Base-by-base conservation (phyloP, 2,888 invertebrate genomes). In the Habrosyne pyritoides region DNA sequence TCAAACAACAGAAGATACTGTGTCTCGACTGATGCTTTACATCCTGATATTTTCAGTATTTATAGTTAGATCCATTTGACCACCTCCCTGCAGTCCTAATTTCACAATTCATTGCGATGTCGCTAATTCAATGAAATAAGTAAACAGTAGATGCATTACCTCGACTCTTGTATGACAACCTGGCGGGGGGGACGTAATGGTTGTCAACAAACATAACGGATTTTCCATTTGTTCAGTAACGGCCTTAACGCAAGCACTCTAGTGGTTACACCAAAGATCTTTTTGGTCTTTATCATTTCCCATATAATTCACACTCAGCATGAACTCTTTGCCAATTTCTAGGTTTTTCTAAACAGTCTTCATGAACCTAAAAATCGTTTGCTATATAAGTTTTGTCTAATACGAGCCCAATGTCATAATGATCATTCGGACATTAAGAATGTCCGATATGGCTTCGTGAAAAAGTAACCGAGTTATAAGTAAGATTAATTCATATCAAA, bases 101-200 rank as follows among this genome's bases (percentile, higher is more conserved):
- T 87, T 84, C 89, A 81, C 84, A 89, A 87, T 83, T 71, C 81
- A 79, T 81, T 79, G 80, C 76, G 81, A 79, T 87, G 87, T 86
- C 87, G 87, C 83, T 86, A 90, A 89, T 85, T 89, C 81, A 82
- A 89, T 89, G 89, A 90, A 88, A 90, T 89, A 87, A 83, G 91
- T 87, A 91, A 92, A 91, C 86, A 91, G 77, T 82, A 76, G 77
- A 77, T 86, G 83, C 89, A 89, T 91, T 89, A 88, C 87, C 89
- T 86, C 84, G 82, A 74, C 76, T 78, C 76, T 78, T 81, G 81
- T 87, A 87, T 84, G 89, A 84, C 81, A 87, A 84, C 83, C 83
- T 71, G 67, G 74, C 76, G 71, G 69, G 42, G 70, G 63, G 81
- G 71, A 84, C 86, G 90, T 89, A 90, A 91, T 79, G 69, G 73